Base-by-base conservation (phyloP, 2,888 invertebrate species). In the Eupithecia pulchellata region DNA sequence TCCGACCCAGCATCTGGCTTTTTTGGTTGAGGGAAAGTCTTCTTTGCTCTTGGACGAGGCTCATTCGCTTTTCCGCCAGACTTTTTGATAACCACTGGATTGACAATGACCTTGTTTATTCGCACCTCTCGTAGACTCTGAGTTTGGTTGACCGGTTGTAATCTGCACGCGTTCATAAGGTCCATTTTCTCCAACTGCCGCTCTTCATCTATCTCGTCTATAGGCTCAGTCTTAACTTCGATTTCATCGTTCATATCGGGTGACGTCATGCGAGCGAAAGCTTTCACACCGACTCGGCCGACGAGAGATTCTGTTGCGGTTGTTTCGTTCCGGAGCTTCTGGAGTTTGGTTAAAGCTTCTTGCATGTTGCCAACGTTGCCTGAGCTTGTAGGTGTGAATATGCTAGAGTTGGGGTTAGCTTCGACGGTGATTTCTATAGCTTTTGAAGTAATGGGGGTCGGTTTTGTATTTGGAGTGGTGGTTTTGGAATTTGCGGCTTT, bases 261-360 rank as follows among this genome's bases (percentile, higher is more conserved):
- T 65, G 93, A 91, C 64, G 88, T 86, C 88, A 93, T 92, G 3
- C 93, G 84, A 0, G 94, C 94, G 74, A 94, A 94, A 0, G 94
- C 89, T 17, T 92, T 80, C 0, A 94, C 94, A 0, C 93, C 94
- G 0, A 94, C 92, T 17, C 87, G 81, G 0, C 93, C 93, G 2
- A 92, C 86, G 8, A 84, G 76, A 0, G 88, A 81, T 8, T 89
- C 86, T 0, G 69, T 0, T 30, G 32, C 6, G 17, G 62, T 39
- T 1, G 82, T 75, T 0, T 83, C 85, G 1, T 79, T 84, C 30
- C 87, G 81, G 1, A 88, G 62, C 67, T 83, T 89, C 60, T 90
- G 88, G 20, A 89, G 79, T 74, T 89, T 90, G 1, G 82, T 81
- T 0, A 84, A 85, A 0, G 88, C 87, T 36, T 91, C 91, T 64